A percentile compares a stretch with the other conserved stretches of the same genome.
Conservation (phyloP, 2,888 invertebrate species). For the Drosophila eohydei region DNA sequence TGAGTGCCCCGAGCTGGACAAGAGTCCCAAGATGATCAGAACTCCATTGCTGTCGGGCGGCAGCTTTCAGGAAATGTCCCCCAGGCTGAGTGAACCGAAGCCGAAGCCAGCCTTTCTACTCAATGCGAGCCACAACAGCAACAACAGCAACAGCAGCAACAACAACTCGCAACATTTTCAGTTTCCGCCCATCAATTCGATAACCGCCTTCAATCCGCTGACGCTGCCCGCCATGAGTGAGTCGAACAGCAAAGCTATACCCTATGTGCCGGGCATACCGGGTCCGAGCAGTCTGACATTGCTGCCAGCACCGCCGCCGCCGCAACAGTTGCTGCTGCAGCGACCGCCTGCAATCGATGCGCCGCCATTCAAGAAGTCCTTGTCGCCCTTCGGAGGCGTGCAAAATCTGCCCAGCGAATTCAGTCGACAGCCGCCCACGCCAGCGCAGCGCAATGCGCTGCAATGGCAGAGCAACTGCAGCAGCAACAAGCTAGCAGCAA, state of each 20-base stretch:
- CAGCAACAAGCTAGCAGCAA: slow-evolving; percentile 32
- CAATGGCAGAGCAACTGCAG: slow-evolving; percentile 15
- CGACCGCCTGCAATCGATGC: slow-evolving; percentile 31
- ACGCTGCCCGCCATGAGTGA: slow-evolving; percentile 87
- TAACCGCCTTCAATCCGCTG: slow-evolving; percentile 89
- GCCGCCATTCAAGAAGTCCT: slow-evolving; percentile 57
- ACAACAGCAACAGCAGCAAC: not conserved
- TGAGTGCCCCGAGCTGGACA: slow-evolving; percentile 87
- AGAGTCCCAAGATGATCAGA: slow-evolving; percentile 90
- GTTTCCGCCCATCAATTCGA: slow-evolving; percentile 89
- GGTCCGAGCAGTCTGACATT: slow-evolving; percentile 88
- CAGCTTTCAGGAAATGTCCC: slow-evolving; percentile 87
- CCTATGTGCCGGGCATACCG: slow-evolving; percentile 94
- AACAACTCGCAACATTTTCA: slow-evolving; percentile 86
- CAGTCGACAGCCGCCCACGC: slow-evolving; percentile 78
- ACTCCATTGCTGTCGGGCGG: slow-evolving; percentile 94
- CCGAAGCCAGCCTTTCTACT: slow-evolving; percentile 31
- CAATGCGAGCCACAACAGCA: slow-evolving; percentile 73
- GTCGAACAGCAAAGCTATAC: slow-evolving; percentile 88
- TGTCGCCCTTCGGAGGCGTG: slow-evolving; percentile 82
- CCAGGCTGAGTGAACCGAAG: slow-evolving; percentile 68
- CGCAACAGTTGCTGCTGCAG: slow-evolving; percentile 72
- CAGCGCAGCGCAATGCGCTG: slow-evolving; percentile 44
- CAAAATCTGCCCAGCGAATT: slow-evolving; percentile 83
- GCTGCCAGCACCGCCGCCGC: slow-evolving; percentile 84